phyloP scores from a whole-genome alignment of 1,140 invertebrate genomes.

The Formica exsecta region DNA sequence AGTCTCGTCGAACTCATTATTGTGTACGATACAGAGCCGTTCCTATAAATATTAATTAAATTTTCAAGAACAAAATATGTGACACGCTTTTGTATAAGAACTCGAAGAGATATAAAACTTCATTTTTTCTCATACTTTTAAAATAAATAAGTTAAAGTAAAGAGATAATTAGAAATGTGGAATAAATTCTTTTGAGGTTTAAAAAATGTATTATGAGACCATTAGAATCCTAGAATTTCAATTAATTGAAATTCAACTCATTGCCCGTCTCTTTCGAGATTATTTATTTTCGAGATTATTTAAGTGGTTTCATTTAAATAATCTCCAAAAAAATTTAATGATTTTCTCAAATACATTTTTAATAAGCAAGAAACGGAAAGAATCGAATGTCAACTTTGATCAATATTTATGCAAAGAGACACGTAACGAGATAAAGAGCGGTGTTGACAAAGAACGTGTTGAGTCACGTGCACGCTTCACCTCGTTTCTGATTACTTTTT shows the following conservation, averaged over 20 bases:
- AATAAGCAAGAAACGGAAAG: not conserved
- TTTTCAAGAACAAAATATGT: not conserved
- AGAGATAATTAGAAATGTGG: not conserved
- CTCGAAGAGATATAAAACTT: not conserved
- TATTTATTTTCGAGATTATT: conserved; percentile 31
- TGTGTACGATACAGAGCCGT: not conserved
- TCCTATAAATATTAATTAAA: conserved; percentile 43
- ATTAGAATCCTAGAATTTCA: conserved; percentile 8
- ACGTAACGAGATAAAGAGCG: conserved; percentile 11
- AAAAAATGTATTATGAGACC: not conserved
- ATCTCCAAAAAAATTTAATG: not conserved
- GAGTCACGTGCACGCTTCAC: not conserved
- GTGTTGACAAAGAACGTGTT: not conserved
- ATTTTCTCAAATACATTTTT: conserved; percentile 21
- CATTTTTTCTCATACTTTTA: not conserved
- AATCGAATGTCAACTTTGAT: conserved; percentile 31
- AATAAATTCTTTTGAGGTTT: not conserved
- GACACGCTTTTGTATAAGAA: not conserved
- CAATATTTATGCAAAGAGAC: not conserved
- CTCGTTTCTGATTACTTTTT: conserved; percentile 27
- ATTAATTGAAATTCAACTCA: conserved; percentile 23
- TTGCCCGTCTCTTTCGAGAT: not conserved
- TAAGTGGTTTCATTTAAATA: not conserved
- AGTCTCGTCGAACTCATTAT: conserved; percentile 39
- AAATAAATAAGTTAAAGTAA: conserved; percentile 11